These are phyloP conservation scores for Takifugu ocellatus DNA, from an alignment of 2,797 vertebrate genomes.

Conservation along the genomic window DNA sequence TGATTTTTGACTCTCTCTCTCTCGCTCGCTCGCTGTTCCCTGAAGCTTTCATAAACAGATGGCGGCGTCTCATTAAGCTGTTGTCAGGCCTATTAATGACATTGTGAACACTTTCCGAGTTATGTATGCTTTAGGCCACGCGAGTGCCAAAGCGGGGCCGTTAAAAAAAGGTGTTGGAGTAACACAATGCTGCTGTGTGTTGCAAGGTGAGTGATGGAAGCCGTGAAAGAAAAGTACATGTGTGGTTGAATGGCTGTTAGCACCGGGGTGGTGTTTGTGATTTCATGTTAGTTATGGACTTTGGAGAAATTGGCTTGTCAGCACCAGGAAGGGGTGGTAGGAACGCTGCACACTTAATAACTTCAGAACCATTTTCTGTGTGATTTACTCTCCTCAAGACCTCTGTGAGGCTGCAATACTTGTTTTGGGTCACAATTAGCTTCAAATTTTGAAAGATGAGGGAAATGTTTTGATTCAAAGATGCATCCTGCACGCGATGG, in stretches of 20 bases:
- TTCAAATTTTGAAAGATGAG: too few relatives aligned
- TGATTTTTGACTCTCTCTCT: conserved; percentile 56
- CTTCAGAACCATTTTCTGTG: neutral
- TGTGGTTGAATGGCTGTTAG: conserved; percentile 43
- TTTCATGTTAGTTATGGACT: conserved; percentile 36
- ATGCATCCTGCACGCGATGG: too few relatives aligned
- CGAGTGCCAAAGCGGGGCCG: conserved; percentile 58
- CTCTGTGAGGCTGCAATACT: too few relatives aligned
- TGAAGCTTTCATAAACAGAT: conserved; percentile 76
- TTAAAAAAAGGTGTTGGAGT: conserved; percentile 71
- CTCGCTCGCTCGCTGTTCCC: conserved; percentile 44
- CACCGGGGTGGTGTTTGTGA: conserved; percentile 46
- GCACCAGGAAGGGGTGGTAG: neutral
- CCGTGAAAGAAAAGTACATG: conserved; percentile 55
- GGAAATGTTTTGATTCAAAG: too few relatives aligned
- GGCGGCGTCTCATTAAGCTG: conserved; percentile 75
- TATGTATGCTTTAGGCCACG: conserved; percentile 54
- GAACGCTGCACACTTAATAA: neutral
- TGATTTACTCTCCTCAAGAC: too few relatives aligned
- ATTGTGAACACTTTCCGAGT: conserved; percentile 73
- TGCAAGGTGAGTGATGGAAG: conserved; percentile 57
- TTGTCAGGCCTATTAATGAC: conserved; percentile 78
- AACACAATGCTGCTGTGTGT: conserved; percentile 67
- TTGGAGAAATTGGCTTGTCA: conserved; percentile 31
- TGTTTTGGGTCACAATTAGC: too few relatives aligned